Evolutionary conservation across 1,140 invertebrate genomes (phyloP).

Genomic region (Danaus melanippus): DNA sequence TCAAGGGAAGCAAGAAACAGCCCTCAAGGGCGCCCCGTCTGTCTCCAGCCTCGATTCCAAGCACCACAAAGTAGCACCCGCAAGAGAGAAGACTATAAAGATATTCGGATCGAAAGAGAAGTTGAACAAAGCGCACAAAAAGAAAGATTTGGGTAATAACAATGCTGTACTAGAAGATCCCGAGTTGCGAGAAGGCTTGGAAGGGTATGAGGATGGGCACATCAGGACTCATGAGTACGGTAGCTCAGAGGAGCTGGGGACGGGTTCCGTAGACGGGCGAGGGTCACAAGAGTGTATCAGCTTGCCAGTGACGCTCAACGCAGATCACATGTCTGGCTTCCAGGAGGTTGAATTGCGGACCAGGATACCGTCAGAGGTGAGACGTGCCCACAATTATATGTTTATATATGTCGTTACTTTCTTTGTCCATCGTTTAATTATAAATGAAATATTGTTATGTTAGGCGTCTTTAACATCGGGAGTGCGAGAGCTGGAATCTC

Average conservation of each 20-base stretch:
- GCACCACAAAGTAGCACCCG: slow-evolving; percentile 72
- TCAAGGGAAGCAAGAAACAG: slow-evolving; percentile 63
- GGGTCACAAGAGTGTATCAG: slow-evolving; percentile 66
- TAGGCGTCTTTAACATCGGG: slow-evolving; percentile 52
- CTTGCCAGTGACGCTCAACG: slow-evolving; percentile 55
- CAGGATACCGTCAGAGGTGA: slow-evolving; percentile 56
- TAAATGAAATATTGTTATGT: slow-evolving; percentile 5
- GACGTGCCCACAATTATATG: slow-evolving; percentile 5
- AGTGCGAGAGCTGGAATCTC: slow-evolving; percentile 48
- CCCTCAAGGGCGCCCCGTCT: slow-evolving; percentile 66
- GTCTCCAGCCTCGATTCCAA: slow-evolving; percentile 71
- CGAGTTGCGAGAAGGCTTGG: slow-evolving; percentile 44
- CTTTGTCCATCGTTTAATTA: slow-evolving; percentile 2
- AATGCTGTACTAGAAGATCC: slow-evolving; percentile 62
- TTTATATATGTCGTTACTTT: slow-evolving; percentile 1
- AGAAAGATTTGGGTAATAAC: slow-evolving; percentile 60
- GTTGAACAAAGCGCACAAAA: slow-evolving; percentile 62
- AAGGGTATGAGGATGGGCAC: slow-evolving; percentile 43
- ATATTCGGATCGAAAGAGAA: slow-evolving; percentile 70
- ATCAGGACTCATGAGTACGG: slow-evolving; percentile 39
- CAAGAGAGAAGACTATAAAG: slow-evolving; percentile 62
- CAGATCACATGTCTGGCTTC: slow-evolving; percentile 61
- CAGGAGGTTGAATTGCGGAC: slow-evolving; percentile 58
- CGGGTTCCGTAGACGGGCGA: slow-evolving; percentile 46
- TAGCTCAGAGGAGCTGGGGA: slow-evolving; percentile 56